Conservation (phyloP, 2,113 vertebrate genomes). For the Psophia crepitans region DNA sequence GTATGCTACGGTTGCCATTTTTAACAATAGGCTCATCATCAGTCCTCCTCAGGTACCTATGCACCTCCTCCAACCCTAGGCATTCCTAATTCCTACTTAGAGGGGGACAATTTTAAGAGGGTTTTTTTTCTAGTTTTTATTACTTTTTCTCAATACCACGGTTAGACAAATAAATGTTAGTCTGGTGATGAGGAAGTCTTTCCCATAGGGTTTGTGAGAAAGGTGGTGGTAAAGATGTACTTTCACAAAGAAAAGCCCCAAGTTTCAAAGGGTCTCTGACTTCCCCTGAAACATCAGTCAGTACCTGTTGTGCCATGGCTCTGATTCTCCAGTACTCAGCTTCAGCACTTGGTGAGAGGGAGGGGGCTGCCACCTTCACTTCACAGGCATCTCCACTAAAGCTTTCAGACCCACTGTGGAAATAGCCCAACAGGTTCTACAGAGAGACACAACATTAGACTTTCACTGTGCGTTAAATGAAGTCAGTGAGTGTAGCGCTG, state of each 20-base stretch:
- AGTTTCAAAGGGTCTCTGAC: neutral
- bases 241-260: neutral
- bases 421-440: slow-evolving; percentile 93
- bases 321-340: slow-evolving; percentile 96
- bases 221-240: neutral
- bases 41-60: neutral
- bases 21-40: neutral
- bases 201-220: neutral
- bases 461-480: neutral
- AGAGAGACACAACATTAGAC: slow-evolving; percentile 33
- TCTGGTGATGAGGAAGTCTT: neutral
- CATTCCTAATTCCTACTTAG: neutral
- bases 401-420: slow-evolving; percentile 91
- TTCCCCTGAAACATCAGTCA: neutral
- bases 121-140: neutral
- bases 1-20: neutral
- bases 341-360: slow-evolving; percentile 88
- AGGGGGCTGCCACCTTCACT: slow-evolving; percentile 94
- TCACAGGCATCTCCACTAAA: slow-evolving; percentile 94
- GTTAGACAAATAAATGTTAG: neutral
- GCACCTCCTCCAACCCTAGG: neutral
- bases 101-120: neutral
- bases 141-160: neutral
- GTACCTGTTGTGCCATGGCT: slow-evolving; percentile 98
- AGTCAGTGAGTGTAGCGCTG: neutral